A percentile compares a stretch with the other conserved stretches of the same genome.
phyloP scores from a whole-genome alignment of 2,888 invertebrate genomes.

The Sclerodermus sp. region DNA sequence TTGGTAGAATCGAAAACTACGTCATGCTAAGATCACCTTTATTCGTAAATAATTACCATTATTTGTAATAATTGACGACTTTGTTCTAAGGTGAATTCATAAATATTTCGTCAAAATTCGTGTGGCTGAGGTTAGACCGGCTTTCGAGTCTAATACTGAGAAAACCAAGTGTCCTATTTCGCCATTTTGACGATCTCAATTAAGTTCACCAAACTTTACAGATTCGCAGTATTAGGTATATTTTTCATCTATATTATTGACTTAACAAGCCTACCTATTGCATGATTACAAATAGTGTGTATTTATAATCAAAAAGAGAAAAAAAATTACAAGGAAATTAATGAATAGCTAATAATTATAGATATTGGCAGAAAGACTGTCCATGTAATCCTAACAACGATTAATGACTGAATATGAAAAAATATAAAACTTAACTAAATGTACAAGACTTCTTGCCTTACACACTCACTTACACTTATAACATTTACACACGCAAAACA shows the following conservation, averaged over 20 bases:
- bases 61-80: conserved; percentile 48
- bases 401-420: conserved; percentile 56
- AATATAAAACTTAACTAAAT: conserved; percentile 58
- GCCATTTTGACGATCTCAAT: conserved; percentile 24
- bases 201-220: conserved; percentile 27
- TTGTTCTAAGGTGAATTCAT: conserved; percentile 38
- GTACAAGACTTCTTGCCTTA: conserved; percentile 44
- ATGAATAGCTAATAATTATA: conserved; percentile 42
- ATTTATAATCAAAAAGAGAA: conserved; percentile 28
- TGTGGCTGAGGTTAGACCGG: neutral
- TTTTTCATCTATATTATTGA: conserved; percentile 39
- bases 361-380: conserved; percentile 31
- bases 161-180: conserved; percentile 13
- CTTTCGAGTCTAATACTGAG: conserved; percentile 3
- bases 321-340: conserved; percentile 34
- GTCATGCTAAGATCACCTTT: conserved; percentile 29
- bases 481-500: conserved; percentile 12
- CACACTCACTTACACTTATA: conserved; percentile 19
- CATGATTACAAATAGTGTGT: conserved; percentile 30
- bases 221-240: conserved; percentile 28
- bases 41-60: no score
- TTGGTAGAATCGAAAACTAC: conserved; percentile 35
- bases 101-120: conserved; percentile 13
- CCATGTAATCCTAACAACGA: conserved; percentile 50
- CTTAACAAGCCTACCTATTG: conserved; percentile 42